Conservation (phyloP, 2,888 invertebrate genomes). For the Alentia gelatinosa region DNA sequence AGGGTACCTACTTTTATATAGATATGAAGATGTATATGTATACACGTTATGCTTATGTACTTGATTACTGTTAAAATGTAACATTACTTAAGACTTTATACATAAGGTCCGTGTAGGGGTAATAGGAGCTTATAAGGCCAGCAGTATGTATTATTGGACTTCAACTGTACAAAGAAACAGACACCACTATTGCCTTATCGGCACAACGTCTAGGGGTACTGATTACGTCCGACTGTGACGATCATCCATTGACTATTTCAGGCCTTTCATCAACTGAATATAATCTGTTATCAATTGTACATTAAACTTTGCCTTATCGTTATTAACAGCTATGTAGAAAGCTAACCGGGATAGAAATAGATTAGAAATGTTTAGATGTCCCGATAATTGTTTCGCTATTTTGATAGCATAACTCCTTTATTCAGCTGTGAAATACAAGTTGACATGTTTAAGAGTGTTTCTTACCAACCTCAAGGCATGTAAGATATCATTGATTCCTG, state of each 20-base stretch:
- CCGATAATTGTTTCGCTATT: too few species aligned
- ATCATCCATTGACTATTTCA: background rate
- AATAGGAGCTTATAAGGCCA: background rate
- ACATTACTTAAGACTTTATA: background rate
- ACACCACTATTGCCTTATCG: conserved; percentile 26
- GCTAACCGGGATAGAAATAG: too few species aligned
- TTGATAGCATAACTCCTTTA: too few species aligned
- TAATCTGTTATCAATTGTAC: background rate
- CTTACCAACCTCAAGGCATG: background rate
- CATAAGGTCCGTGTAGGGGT: background rate
- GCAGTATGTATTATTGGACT: background rate
- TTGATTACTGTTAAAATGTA: background rate
- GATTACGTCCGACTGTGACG: background rate
- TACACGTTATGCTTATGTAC: too few species aligned
- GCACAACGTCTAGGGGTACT: background rate
- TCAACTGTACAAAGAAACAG: background rate
- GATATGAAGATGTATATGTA: too few species aligned
- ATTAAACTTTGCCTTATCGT: background rate
- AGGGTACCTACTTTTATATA: background rate
- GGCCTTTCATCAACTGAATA: background rate
- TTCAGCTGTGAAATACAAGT: too few species aligned
- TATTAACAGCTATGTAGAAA: background rate
- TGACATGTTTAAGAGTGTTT: too few species aligned
- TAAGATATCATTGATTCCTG: conserved; percentile 8
- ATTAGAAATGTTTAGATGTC: too few species aligned